Percentiles rank a stretch among this genome's conserved stretches.
Evolutionary conservation across 2,113 vertebrate genomes (phyloP).

Genomic region (Chaenocephalus aceratus): DNA sequence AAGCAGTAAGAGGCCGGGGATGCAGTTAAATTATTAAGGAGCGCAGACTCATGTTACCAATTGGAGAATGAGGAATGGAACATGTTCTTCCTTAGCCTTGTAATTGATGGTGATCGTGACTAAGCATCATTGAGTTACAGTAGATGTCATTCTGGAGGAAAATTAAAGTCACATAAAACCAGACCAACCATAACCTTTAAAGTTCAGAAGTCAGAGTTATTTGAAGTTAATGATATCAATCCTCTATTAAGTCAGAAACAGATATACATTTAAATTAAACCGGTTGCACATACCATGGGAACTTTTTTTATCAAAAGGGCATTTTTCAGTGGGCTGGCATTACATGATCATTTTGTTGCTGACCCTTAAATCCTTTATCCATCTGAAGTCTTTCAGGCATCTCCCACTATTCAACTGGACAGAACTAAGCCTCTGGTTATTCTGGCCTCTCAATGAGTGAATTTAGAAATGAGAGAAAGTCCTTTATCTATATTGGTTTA

Average conservation of each 20-base stretch:
- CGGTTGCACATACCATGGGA: neutral
- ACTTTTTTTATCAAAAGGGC: neutral
- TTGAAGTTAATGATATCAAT: neutral
- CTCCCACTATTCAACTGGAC: slow-evolving; percentile 33
- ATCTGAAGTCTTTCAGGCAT: slow-evolving; percentile 42
- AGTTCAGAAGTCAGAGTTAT: slow-evolving; percentile 3
- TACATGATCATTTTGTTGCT: slow-evolving; percentile 33
- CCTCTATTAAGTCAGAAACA: slow-evolving; percentile 4
- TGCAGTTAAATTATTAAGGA: slow-evolving; percentile 69
- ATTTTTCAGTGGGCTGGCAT: slow-evolving; percentile 40
- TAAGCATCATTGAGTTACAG: slow-evolving; percentile 20
- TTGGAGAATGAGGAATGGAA: slow-evolving; percentile 62
- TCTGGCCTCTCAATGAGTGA: slow-evolving; percentile 37
- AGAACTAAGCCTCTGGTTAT: slow-evolving; percentile 31
- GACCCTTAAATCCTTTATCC: slow-evolving; percentile 42
- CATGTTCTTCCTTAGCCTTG: slow-evolving; percentile 43
- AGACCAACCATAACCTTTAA: neutral
- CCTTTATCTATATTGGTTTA: slow-evolving; percentile 8
- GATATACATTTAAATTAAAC: neutral
- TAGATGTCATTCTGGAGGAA: slow-evolving; percentile 22
- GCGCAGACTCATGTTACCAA: slow-evolving; percentile 55
- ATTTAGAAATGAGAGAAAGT: slow-evolving; percentile 43
- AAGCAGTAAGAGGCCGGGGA: slow-evolving; percentile 56
- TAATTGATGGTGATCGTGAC: slow-evolving; percentile 45
- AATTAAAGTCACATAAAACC: slow-evolving; percentile 9